These are phyloP conservation scores for Pseudoatta argentina DNA, from an alignment of 1,140 invertebrate species.

Conservation along the genomic window DNA sequence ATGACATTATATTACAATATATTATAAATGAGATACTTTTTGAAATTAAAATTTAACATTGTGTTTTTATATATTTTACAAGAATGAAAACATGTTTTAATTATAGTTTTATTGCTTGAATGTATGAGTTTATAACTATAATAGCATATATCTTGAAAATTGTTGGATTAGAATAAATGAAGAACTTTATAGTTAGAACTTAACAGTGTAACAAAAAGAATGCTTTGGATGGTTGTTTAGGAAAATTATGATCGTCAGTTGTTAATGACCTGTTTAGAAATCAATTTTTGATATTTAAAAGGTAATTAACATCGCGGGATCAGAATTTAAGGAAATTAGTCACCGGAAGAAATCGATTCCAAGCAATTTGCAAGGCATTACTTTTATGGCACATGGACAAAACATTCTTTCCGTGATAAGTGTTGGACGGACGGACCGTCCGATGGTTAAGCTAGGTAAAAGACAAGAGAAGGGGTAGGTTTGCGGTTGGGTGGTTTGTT, in stretches of 20 bases:
- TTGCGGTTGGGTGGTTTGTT: conserved; percentile 72
- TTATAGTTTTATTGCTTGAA: not conserved
- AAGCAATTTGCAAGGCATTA: conserved; percentile 79
- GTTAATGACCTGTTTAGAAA: not conserved
- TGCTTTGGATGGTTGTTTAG: not conserved
- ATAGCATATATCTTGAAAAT: not conserved
- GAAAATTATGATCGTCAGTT: not conserved
- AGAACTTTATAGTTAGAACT: not conserved
- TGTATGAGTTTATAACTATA: not conserved
- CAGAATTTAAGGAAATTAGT: conserved; percentile 23
- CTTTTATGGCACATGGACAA: conserved; percentile 77
- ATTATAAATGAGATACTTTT: not conserved
- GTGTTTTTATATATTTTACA: not conserved
- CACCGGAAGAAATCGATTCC: conserved; percentile 48
- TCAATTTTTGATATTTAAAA: conserved; percentile 25
- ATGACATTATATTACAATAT: not conserved
- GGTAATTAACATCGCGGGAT: not conserved
- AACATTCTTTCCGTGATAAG: conserved; percentile 79
- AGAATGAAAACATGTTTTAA: not conserved
- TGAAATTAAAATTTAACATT: not conserved
- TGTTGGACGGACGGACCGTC: conserved; percentile 68
- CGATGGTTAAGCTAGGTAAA: conserved; percentile 64
- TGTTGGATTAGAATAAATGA: not conserved
- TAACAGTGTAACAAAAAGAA: not conserved
- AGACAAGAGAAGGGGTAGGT: conserved; percentile 67